These are phyloP conservation scores for Tetragonula carbonaria DNA, from an alignment of 2,888 invertebrate genomes.

Conservation along the genomic window DNA sequence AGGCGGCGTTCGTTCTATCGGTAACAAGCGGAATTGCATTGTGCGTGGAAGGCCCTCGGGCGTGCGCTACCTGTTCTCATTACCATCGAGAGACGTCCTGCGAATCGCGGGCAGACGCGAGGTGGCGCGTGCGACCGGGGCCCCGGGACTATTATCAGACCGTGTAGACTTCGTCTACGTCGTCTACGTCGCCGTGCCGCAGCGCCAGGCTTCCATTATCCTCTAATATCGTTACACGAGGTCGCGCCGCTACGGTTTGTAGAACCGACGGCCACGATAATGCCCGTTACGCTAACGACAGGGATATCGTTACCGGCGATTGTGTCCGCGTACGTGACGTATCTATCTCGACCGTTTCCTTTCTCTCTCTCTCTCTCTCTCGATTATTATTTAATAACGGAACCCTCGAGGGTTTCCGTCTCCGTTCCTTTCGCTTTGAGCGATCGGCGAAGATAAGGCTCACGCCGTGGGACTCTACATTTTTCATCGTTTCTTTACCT, in stretches of 20 bases:
- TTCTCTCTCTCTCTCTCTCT: neutral
- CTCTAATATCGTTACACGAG: constrained; percentile 65
- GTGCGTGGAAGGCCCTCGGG: constrained; percentile 65
- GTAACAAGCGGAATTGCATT: constrained; percentile 73
- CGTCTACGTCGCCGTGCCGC: constrained; percentile 15
- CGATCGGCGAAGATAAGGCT: neutral
- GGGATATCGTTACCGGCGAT: constrained; percentile 60
- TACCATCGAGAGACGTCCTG: constrained; percentile 58
- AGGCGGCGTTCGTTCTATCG: constrained; percentile 53
- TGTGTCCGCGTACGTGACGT: constrained; percentile 37
- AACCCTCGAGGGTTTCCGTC: neutral
- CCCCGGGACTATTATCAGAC: constrained; percentile 60
- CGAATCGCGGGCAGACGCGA: constrained; percentile 58
- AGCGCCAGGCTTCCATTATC: constrained; percentile 60
- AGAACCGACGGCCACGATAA: constrained; percentile 61
- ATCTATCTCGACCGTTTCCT: constrained; percentile 1
- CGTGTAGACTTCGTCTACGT: constrained; percentile 60
- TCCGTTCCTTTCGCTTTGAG: neutral
- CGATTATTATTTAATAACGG: constrained; percentile 45
- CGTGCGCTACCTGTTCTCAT: constrained; percentile 57
- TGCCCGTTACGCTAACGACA: constrained; percentile 57
- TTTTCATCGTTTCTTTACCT: neutral
- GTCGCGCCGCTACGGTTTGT: constrained; percentile 43
- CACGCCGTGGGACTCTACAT: neutral
- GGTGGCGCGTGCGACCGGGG: constrained; percentile 19